Conservation (phyloP, 2,113 vertebrate species). For the Campylorhamphus procurvoides region DNA sequence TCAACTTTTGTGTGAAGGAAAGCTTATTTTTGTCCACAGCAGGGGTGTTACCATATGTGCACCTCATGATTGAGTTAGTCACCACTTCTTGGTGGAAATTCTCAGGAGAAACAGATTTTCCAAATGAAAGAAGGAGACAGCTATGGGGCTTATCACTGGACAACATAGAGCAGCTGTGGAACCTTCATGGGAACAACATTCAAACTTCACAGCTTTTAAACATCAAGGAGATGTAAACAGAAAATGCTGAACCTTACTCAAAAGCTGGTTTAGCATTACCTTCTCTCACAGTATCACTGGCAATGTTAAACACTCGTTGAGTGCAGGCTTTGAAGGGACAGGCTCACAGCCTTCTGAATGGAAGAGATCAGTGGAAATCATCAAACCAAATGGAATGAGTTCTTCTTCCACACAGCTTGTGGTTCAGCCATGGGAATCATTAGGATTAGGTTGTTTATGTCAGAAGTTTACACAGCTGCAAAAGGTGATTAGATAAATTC, state of each 20-base stretch:
- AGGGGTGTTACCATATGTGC: constrained; percentile 51
- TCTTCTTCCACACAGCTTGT: not conserved
- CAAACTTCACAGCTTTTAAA: not conserved
- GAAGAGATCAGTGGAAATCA: not conserved
- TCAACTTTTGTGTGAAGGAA: constrained; percentile 2
- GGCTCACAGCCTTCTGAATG: not conserved
- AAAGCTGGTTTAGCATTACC: not conserved
- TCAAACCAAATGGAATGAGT: not conserved
- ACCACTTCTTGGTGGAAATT: constrained; percentile 6
- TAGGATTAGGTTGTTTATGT: not conserved
- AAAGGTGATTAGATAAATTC: not conserved
- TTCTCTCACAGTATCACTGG: not conserved
- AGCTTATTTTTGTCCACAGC: constrained; percentile 51
- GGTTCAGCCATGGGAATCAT: not conserved
- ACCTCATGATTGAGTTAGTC: constrained; percentile 45
- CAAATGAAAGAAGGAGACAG: not conserved
- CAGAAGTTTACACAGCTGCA: not conserved
- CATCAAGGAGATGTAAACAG: not conserved
- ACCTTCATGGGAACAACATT: not conserved
- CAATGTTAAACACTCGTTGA: not conserved
- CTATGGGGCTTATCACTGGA: not conserved
- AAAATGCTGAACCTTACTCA: not conserved
- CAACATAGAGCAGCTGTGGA: not conserved
- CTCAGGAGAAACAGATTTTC: not conserved
- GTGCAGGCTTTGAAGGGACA: not conserved